Base-by-base conservation (phyloP, 1,140 invertebrate species). In the Ruditapes philippinarum region DNA sequence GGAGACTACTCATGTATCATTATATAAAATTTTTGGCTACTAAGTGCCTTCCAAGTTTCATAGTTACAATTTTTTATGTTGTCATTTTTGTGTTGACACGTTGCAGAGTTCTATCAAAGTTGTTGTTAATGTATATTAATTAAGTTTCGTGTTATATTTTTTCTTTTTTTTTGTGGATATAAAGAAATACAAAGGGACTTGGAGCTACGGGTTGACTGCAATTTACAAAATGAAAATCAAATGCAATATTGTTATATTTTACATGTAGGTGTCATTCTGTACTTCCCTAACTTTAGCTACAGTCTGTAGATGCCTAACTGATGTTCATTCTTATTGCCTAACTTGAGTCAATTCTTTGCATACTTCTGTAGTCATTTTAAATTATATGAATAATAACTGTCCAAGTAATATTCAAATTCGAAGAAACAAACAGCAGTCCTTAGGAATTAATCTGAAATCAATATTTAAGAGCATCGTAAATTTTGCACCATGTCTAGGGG, bases 11-110 rank as follows among this genome's bases (percentile, higher is more conserved):
- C 49, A 33, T 78, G 45, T 54, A 51, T 54, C 74, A 78, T 74
- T 45, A 42, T 25, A 51, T 14, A 51, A 51, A 49, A 22, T 49
- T 78, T 73, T 78, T 78, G 74, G 74, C 74, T 49, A 78, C 31
- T 33, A 78, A 78, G 74, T 78, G 74, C 74, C 74, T 78, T 78
- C 45, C 33, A 54, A 78, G 74, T 78, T n/a, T 78, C 36, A 78
- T 12, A 78, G 74, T 78, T 78, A 78, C 74, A 51, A 76, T 49
- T 76, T 22, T 78, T 54, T 78, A 78, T 78, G 74, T 78, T 78
- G 74, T 78, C 74, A 78, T 51, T 78, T 78, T 78, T n/a, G 54
- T 51, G 17, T 51, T 36, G 45, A 51, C 42, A 54, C 51, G 45
- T 78, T 78, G 54, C 74, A 78, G 42, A 78, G 74, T 78, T 78